Evolutionary conservation across 2,797 vertebrate species (phyloP).

Genomic region (Percopsis omiscomaycus): DNA sequence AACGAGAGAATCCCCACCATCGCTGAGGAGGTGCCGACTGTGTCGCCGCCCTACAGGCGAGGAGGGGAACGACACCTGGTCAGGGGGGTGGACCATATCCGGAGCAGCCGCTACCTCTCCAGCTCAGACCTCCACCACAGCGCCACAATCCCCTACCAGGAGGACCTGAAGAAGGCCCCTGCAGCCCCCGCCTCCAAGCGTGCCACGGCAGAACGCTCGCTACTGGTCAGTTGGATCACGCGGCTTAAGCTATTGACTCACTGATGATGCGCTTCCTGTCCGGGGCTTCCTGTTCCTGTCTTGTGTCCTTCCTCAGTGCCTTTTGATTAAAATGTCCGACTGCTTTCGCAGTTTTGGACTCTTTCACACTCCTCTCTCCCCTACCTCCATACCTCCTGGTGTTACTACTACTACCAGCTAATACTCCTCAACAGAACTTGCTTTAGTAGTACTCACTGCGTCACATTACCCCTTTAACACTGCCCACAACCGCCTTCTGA

Average conservation of each 20-base stretch:
- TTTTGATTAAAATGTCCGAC: slow-evolving; percentile 69
- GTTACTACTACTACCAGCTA: slow-evolving; percentile 68
- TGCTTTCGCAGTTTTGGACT: slow-evolving; percentile 64
- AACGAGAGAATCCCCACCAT: slow-evolving; percentile 92
- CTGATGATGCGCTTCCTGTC: slow-evolving; percentile 77
- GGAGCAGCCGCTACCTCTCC: slow-evolving; percentile 84
- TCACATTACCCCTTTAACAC: slow-evolving; percentile 67
- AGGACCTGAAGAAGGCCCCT: slow-evolving; percentile 82
- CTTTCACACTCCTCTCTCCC: slow-evolving; percentile 65
- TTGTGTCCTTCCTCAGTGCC: slow-evolving; percentile 80
- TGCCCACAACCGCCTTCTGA: slow-evolving; percentile 36
- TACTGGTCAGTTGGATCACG: slow-evolving; percentile 92
- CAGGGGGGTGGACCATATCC: slow-evolving; percentile 85
- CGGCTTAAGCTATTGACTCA: slow-evolving; percentile 94
- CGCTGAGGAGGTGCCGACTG: slow-evolving; percentile 80
- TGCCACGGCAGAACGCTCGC: slow-evolving; percentile 83
- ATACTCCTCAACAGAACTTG: slow-evolving; percentile 67
- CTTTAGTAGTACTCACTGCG: slow-evolving; percentile 68
- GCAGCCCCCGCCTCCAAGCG: slow-evolving; percentile 76
- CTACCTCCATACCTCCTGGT: slow-evolving; percentile 65
- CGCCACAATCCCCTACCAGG: slow-evolving; percentile 90
- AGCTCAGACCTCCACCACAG: slow-evolving; percentile 89
- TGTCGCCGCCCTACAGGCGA: slow-evolving; percentile 75
- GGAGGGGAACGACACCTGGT: slow-evolving; percentile 80
- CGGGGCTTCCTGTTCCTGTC: slow-evolving; percentile 65